phyloP scores from a whole-genome alignment of 2,797 vertebrate genomes.

The Neostethus bicornis region DNA sequence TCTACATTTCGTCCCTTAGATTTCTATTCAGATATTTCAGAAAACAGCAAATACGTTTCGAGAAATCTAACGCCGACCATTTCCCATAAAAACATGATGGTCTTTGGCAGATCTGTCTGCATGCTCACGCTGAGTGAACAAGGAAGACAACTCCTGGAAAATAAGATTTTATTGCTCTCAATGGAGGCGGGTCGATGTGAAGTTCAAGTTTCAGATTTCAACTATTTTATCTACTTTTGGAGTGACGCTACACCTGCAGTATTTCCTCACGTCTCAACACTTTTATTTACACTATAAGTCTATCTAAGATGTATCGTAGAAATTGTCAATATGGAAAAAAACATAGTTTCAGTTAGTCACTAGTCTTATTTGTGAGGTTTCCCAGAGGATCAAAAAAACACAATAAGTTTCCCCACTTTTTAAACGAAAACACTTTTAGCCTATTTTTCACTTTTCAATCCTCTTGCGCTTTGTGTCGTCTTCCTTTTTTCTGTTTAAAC shows the following conservation, averaged over 20 bases:
- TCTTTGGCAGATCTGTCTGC: slow-evolving; percentile 4
- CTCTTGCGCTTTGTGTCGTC: slow-evolving; percentile 10
- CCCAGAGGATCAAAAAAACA: not conserved
- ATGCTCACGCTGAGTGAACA: not conserved
- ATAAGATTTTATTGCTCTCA: slow-evolving; percentile 26
- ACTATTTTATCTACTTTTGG: slow-evolving; percentile 5
- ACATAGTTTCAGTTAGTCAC: not conserved
- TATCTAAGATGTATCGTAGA: too few species aligned
- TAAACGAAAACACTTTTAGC: not conserved
- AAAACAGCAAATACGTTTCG: not conserved
- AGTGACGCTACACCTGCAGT: not conserved
- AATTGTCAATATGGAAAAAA: slow-evolving; percentile 23
- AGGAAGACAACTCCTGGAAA: slow-evolving; percentile 9
- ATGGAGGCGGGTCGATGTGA: slow-evolving; percentile 13
- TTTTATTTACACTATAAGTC: not conserved
- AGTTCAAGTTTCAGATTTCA: slow-evolving; percentile 13
- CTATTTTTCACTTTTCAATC: not conserved
- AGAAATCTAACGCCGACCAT: not conserved
- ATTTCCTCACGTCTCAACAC: not conserved
- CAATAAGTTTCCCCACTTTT: not conserved
- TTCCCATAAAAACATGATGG: not conserved
- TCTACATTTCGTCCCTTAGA: not conserved
- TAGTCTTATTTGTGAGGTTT: not conserved
- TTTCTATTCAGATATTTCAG: not conserved
- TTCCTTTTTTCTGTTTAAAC: slow-evolving; percentile 50